These are phyloP conservation scores for Charadrius vociferus DNA, from an alignment of 2,113 vertebrate species.

Conservation along the genomic window DNA sequence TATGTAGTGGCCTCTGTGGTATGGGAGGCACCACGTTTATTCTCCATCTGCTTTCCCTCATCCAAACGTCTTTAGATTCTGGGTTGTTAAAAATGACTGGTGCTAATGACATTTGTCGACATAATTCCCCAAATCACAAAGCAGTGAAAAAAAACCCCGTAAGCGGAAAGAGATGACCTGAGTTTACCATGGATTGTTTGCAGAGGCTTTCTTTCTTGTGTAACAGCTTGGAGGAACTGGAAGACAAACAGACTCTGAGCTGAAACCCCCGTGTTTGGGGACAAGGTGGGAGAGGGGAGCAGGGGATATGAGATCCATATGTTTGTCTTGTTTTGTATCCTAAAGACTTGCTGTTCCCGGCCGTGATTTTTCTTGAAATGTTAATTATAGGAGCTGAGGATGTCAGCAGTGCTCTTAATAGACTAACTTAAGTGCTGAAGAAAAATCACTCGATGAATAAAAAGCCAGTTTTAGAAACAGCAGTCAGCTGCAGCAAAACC, in stretches of 20 bases:
- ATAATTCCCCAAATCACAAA: not conserved
- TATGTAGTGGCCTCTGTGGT: not conserved
- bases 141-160: not conserved
- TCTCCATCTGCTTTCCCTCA: not conserved
- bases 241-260: not conserved
- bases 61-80: not conserved
- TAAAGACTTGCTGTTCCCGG: not conserved
- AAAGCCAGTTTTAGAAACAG: slow-evolving; percentile 62
- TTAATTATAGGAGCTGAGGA: slow-evolving; percentile 66
- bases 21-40: not conserved
- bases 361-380: slow-evolving; percentile 33
- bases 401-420: slow-evolving; percentile 66
- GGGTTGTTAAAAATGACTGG: not conserved
- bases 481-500: slow-evolving; percentile 31
- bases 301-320: not conserved
- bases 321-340: slow-evolving; percentile 19
- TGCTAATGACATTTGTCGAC: not conserved
- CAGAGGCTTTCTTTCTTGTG: not conserved
- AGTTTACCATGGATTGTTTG: not conserved
- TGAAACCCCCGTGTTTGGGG: not conserved
- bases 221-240: not conserved
- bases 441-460: slow-evolving; percentile 28
- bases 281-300: not conserved
- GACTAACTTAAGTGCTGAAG: slow-evolving; percentile 27
- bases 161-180: not conserved